Percentiles rank a stretch among this genome's conserved stretches.
These are phyloP conservation scores for Stichodactyla mertensii DNA, from an alignment of 64 coral and sea anemone genomes.

Conservation along the genomic window DNA sequence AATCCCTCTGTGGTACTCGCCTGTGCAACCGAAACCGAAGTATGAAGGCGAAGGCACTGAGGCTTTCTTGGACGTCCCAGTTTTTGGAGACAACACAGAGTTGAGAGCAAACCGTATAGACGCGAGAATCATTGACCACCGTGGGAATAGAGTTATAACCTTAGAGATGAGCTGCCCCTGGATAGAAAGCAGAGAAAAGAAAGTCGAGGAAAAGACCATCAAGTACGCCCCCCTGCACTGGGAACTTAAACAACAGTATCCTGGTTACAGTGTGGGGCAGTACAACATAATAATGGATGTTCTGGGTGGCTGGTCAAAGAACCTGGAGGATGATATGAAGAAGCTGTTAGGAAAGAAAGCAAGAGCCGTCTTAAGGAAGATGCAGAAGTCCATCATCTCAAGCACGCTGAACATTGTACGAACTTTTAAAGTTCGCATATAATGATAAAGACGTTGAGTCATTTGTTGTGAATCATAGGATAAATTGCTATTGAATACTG, in stretches of 20 bases:
- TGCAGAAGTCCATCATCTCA: not conserved
- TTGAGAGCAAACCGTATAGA: not conserved
- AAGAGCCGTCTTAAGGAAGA: not conserved
- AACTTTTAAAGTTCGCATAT: no score
- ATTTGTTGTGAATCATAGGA: no score
- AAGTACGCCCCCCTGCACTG: not conserved
- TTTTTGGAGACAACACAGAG: not conserved
- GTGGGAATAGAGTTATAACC: not conserved
- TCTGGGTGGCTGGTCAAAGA: not conserved
- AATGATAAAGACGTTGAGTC: no score
- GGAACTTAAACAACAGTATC: not conserved
- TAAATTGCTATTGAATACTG: no score
- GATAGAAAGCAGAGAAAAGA: not conserved
- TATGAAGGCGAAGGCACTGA: not conserved
- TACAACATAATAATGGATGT: conserved; percentile 2
- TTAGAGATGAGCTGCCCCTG: not conserved
- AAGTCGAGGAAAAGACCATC: not conserved
- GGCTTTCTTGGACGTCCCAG: not conserved
- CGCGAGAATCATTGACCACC: not conserved
- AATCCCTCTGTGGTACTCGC: not conserved
- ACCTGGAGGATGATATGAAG: not conserved
- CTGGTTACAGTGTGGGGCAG: not conserved
- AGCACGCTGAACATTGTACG: no score
- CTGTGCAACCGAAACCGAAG: not conserved
- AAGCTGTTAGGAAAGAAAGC: not conserved